A percentile compares a stretch with the other conserved stretches of the same genome.
Conservation (phyloP, 23 tunicate genomes). For the Oikopleura albicans region DNA sequence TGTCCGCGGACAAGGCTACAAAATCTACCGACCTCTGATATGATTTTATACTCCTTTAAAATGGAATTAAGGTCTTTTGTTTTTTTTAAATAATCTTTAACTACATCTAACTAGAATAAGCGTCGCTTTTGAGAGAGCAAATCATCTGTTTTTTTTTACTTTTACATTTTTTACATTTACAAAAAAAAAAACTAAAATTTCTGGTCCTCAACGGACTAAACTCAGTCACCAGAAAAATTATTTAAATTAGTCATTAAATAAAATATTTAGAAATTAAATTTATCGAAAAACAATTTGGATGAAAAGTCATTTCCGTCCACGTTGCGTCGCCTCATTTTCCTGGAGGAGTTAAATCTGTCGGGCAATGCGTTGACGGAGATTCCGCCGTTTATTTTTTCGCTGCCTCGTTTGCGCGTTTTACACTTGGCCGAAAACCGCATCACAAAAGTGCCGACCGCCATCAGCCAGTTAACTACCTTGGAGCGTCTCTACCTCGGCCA, state of each 20-base stretch:
- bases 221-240: no score
- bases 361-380: neutral
- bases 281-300: neutral
- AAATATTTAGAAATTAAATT: neutral
- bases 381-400: neutral
- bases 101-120: no score
- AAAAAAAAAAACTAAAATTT: no score
- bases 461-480: neutral
- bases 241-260: no score
- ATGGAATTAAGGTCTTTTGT: no score
- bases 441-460: neutral
- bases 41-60: no score
- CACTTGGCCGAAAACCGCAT: neutral
- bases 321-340: neutral
- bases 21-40: no score
- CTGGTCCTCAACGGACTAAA: no score
- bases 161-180: neutral
- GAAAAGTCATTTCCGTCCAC: neutral
- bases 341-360: neutral
- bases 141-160: neutral
- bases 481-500: constrained; percentile 14
- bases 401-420: neutral
- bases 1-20: no score
- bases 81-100: no score
- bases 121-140: no score